Conservation (phyloP, 2,797 vertebrate genomes). For the Monodelphis domestica region DNA sequence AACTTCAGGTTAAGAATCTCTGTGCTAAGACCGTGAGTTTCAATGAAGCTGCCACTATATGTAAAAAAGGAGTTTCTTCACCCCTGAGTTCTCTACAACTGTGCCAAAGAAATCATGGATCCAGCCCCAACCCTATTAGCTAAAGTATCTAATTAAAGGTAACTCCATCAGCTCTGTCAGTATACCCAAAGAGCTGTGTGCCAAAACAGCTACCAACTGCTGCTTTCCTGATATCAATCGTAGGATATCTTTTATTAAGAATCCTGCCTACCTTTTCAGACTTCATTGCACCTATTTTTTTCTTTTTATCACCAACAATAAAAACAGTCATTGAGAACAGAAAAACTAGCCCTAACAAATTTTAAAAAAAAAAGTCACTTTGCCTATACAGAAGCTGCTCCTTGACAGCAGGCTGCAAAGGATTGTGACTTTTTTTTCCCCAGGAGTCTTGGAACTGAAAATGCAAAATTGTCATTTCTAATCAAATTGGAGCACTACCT, state of each 20-base stretch:
- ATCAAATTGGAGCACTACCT: conserved; percentile 57
- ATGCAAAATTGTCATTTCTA: conserved; percentile 59
- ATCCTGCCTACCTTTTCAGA: conserved; percentile 70
- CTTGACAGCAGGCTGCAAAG: conserved; percentile 68
- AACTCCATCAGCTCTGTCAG: conserved; percentile 21
- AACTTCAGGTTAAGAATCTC: neutral
- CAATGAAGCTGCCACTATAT: neutral
- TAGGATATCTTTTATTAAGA: conserved; percentile 61
- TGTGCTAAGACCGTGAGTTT: neutral
- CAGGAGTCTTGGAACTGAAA: conserved; percentile 59
- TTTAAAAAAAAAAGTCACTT: conserved; percentile 46
- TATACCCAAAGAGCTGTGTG: conserved; percentile 41
- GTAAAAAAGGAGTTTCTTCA: too few relatives aligned
- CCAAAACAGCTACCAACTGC: conserved; percentile 2
- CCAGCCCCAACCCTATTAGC: neutral
- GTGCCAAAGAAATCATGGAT: neutral
- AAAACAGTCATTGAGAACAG: conserved; percentile 71
- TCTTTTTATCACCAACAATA: conserved; percentile 47
- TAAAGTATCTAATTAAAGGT: neutral
- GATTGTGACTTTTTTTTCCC: conserved; percentile 52
- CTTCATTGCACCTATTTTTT: conserved; percentile 64
- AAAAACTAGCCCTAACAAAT: conserved; percentile 70
- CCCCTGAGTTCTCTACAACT: neutral
- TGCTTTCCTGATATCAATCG: conserved; percentile 68
- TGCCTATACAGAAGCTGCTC: conserved; percentile 61